Evolutionary conservation across 2,113 vertebrate genomes (phyloP).

Genomic region (Apistogramma diplotaenia): DNA sequence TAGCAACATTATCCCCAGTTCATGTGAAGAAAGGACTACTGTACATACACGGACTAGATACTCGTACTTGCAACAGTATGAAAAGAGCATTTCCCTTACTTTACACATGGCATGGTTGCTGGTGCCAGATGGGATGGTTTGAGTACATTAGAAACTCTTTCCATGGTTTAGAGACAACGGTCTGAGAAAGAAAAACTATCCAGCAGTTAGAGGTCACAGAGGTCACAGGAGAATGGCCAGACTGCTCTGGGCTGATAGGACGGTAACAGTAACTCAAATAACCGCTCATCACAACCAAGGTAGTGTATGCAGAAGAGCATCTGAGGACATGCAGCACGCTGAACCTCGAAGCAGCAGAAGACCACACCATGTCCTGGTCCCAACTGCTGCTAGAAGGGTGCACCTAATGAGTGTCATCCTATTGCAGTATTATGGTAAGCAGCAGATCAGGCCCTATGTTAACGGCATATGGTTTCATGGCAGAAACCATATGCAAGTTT

Average conservation of each 20-base stretch:
- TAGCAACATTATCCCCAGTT: not conserved
- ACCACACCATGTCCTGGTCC: not conserved
- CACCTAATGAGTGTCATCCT: fast-evolving
- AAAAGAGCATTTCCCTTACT: not conserved
- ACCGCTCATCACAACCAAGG: no score
- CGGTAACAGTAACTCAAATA: not conserved
- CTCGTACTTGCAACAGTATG: not conserved
- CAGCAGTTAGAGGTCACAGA: not conserved
- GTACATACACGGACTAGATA: not conserved
- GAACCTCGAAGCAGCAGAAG: no score
- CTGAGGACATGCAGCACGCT: no score
- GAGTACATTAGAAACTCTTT: not conserved
- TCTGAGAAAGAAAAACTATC: not conserved
- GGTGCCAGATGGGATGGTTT: not conserved
- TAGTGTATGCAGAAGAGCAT: no score
- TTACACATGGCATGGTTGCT: not conserved
- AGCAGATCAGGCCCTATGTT: fast-evolving
- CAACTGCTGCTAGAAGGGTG: not conserved
- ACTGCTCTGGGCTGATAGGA: not conserved
- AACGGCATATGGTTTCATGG: not conserved
- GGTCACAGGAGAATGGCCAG: not conserved
- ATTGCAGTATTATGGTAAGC: not conserved
- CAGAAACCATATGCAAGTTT: not conserved
- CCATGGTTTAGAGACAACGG: not conserved
- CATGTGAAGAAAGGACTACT: not conserved